These are phyloP conservation scores for Marasmarcha lunaedactyla DNA, from an alignment of 2,888 invertebrate species.

Conservation along the genomic window DNA sequence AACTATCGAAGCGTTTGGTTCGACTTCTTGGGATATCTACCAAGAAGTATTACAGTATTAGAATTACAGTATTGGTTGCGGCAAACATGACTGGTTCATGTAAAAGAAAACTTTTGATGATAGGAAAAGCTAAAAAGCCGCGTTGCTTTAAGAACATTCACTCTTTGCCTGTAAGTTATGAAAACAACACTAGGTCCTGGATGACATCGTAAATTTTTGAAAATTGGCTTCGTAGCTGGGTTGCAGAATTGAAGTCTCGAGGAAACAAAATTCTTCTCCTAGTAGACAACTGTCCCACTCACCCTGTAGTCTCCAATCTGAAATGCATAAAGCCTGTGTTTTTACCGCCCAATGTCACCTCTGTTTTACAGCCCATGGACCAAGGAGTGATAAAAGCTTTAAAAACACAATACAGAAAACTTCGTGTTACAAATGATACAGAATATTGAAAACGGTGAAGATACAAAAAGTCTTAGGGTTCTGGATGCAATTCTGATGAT, in stretches of 20 bases:
- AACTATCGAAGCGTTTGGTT: too few relatives aligned
- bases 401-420: too few relatives aligned
- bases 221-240: constrained; percentile 20
- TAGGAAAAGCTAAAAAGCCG: constrained; percentile 26
- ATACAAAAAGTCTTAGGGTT: constrained; percentile 13
- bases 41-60: too few relatives aligned
- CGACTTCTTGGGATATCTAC: too few relatives aligned
- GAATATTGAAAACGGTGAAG: too few relatives aligned
- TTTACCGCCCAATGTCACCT: too few relatives aligned
- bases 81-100: constrained; percentile 27
- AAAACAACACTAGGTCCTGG: constrained; percentile 26
- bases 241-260: constrained; percentile 17
- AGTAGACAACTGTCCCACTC: constrained; percentile 26
- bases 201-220: constrained; percentile 25
- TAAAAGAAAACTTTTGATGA: constrained; percentile 23
- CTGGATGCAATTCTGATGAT: constrained; percentile 22
- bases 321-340: constrained; percentile 19
- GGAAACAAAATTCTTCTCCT: constrained; percentile 22
- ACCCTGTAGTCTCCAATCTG: too few relatives aligned
- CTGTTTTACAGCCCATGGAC: too few relatives aligned
- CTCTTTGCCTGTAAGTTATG: constrained; percentile 20
- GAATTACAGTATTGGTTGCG: constrained; percentile 24
- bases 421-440: constrained; percentile 12
- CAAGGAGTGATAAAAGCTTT: too few relatives aligned
- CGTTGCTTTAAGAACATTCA: constrained; percentile 20